phyloP scores from a whole-genome alignment of 2,888 invertebrate genomes.

The Caenorhabditis japonica region DNA sequence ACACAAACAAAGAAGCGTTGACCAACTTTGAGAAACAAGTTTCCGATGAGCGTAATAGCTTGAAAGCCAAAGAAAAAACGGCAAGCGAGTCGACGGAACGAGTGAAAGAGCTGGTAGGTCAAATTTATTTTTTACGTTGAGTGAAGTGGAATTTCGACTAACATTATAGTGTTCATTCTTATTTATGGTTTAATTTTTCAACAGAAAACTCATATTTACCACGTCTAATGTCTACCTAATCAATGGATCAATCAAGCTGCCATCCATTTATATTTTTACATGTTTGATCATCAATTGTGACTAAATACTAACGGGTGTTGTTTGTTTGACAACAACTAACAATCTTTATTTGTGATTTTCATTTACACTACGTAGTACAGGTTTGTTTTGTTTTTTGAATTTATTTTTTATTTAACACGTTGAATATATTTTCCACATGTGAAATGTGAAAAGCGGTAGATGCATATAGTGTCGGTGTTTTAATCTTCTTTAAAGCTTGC shows the following conservation, averaged over 20 bases:
- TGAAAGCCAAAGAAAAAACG: slow-evolving; percentile 65
- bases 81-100: slow-evolving; percentile 50
- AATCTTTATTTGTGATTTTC: not conserved
- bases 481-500: too few species aligned
- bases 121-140: not conserved
- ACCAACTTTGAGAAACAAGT: slow-evolving; percentile 62
- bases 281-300: slow-evolving; percentile 2
- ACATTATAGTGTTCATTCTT: not conserved
- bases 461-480: too few species aligned
- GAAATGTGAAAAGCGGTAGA: too few species aligned
- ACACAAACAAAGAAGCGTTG: slow-evolving; percentile 70
- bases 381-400: slow-evolving; percentile 5
- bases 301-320: slow-evolving; percentile 6
- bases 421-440: too few species aligned
- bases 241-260: too few species aligned
- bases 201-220: slow-evolving; percentile 54
- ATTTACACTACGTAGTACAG: slow-evolving; percentile 9
- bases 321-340: slow-evolving; percentile 7
- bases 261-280: slow-evolving; percentile 11
- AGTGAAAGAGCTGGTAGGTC: slow-evolving; percentile 60
- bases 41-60: slow-evolving; percentile 52
- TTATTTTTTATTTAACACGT: not conserved
- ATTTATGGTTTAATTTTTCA: slow-evolving; percentile 11
- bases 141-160: too few species aligned
- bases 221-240: too few species aligned